These are phyloP conservation scores for Melospiza georgiana DNA, from an alignment of 2,113 vertebrate species.

Conservation along the genomic window DNA sequence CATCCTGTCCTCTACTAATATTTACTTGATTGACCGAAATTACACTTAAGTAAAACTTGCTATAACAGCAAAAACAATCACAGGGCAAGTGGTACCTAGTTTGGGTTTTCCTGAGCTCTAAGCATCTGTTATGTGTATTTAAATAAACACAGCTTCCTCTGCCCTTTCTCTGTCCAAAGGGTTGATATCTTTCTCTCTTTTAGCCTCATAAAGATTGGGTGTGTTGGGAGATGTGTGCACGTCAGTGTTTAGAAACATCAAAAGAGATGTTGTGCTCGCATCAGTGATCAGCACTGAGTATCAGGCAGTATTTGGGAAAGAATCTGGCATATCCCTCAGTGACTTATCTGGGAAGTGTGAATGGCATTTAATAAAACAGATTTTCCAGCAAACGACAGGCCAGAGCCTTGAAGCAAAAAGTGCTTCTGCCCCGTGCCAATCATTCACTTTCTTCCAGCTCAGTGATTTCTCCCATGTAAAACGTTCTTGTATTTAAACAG, in stretches of 20 bases:
- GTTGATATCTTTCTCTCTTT: neutral
- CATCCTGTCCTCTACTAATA: neutral
- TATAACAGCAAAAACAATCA: neutral
- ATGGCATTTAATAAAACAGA: conserved; percentile 72
- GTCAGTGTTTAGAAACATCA: conserved; percentile 50
- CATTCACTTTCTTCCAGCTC: conserved; percentile 54
- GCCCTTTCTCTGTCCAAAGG: neutral
- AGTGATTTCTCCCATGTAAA: conserved; percentile 32
- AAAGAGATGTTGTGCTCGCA: conserved; percentile 56
- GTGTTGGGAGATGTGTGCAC: neutral
- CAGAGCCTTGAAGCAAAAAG: conserved; percentile 67
- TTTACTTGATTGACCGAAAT: neutral
- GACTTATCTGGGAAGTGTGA: conserved; percentile 59
- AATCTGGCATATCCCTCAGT: conserved; percentile 52
- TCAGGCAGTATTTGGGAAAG: conserved; percentile 28
- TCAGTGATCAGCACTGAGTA: conserved; percentile 35
- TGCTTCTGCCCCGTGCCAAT: conserved; percentile 59
- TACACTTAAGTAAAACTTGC: neutral
- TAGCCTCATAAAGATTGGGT: neutral
- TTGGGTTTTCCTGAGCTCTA: neutral
- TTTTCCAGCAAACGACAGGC: conserved; percentile 49
- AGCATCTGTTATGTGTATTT: neutral
- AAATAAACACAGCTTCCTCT: neutral
- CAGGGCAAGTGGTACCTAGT: neutral
- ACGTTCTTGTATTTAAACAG: conserved; percentile 9